Evolutionary conservation across 2,113 vertebrate species (phyloP).

Genomic region (Scophthalmus maximus): DNA sequence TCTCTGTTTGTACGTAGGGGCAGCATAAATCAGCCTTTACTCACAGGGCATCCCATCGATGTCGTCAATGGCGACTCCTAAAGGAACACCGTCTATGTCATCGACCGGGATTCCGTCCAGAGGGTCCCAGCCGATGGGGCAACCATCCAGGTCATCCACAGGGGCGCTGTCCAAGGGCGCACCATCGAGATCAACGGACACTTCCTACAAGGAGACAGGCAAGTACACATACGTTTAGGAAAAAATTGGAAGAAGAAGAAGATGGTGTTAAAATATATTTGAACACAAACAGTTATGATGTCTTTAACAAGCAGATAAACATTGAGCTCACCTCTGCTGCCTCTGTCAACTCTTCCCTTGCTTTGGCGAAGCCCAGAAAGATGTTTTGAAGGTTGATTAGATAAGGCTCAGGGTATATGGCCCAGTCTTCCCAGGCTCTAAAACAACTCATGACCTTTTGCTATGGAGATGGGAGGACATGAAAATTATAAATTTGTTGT

Average conservation of each 20-base stretch:
- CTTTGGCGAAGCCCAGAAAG: conserved; percentile 83
- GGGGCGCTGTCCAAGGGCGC: conserved; percentile 61
- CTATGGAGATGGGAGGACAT: conserved; percentile 51
- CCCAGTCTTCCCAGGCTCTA: conserved; percentile 88
- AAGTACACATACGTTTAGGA: neutral
- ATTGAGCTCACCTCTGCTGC: conserved; percentile 67
- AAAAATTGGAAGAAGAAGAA: too few species aligned
- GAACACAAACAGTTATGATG: neutral
- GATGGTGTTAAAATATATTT: too few species aligned
- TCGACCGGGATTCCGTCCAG: conserved; percentile 83
- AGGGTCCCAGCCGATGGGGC: conserved; percentile 83
- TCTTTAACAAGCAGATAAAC: neutral
- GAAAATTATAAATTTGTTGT: neutral
- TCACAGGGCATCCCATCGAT: conserved; percentile 86
- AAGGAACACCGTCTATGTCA: conserved; percentile 84
- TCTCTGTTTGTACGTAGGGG: too few species aligned
- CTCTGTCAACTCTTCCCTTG: conserved; percentile 74
- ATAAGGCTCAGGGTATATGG: conserved; percentile 85
- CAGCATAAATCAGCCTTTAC: too few species aligned
- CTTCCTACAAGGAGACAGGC: conserved; percentile 44
- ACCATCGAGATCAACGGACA: conserved; percentile 70
- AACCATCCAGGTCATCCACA: conserved; percentile 82
- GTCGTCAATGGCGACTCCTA: conserved; percentile 77
- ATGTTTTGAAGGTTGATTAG: conserved; percentile 86
- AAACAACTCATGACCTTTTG: conserved; percentile 86